Conservation (phyloP, 1,140 invertebrate species). For the Heliconius congener region DNA sequence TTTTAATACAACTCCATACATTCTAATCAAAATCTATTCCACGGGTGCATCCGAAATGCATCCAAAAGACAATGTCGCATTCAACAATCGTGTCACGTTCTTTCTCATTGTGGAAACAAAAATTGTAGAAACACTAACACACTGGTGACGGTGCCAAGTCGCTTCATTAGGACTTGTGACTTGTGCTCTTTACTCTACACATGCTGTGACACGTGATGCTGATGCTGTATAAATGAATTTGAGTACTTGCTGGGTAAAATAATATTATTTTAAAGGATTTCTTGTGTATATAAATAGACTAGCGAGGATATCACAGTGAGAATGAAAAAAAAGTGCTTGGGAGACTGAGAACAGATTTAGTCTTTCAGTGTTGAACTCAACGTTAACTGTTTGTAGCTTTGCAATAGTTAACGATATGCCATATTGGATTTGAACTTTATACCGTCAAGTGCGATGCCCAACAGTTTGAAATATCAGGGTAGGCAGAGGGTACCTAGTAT, state of each 20-base stretch:
- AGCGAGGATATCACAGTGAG: too few species aligned
- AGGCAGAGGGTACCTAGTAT: too few species aligned
- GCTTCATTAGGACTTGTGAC: constrained; percentile 51
- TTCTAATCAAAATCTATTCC: background rate
- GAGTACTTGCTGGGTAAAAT: background rate
- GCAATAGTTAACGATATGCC: too few species aligned
- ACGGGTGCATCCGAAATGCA: background rate
- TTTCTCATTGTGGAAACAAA: constrained; percentile 47
- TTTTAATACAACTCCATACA: background rate
- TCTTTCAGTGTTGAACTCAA: too few species aligned
- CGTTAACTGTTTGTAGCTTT: too few species aligned
- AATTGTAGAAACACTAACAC: constrained; percentile 47
- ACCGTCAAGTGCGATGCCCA: too few species aligned
- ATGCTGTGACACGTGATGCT: constrained; percentile 18
- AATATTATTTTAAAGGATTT: background rate
- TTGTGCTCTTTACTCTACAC: constrained; percentile 15
- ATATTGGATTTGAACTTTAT: too few species aligned
- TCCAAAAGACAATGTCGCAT: constrained; percentile 6
- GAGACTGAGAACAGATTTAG: too few species aligned
- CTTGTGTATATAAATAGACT: background rate
- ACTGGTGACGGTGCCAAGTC: constrained; percentile 47
- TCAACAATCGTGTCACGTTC: constrained; percentile 27
- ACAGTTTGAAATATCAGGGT: too few species aligned
- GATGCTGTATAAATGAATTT: background rate
- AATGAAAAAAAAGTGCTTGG: too few species aligned